Base-by-base conservation (phyloP, 2,113 vertebrate genomes). In the Burhinus oedicnemus region DNA sequence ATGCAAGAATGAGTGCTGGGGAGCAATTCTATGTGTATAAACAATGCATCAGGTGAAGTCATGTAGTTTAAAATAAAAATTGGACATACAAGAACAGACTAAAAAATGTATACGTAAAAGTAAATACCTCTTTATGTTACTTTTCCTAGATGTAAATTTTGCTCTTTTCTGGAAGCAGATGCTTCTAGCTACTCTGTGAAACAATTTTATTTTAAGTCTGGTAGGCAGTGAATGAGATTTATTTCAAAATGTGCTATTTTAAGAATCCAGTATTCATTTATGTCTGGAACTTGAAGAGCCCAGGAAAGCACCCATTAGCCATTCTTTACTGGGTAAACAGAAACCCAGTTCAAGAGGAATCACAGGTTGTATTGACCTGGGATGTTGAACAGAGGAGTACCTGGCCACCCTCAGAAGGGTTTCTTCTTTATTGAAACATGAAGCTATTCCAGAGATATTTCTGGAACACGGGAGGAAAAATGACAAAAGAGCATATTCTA, bases 371-470 rank as follows among this genome's bases (percentile, higher is more conserved):
- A 23, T 32, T 78, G 22, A 64, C 19, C 20, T 58, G 27, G 13
- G 9, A 19, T 10, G 3, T 38, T 61, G 13, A 52, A 34, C 16
- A 45, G 21, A 32, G 12, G 8, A 70, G 21, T 44, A 75, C 13
- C 11, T 47, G 26, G 4, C 9, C 8, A 34, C 8, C 4, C 7
- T n/a, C 1, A 1, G 7, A 38, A 5, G 3, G 1, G 0, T n/a
- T 62, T 86, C 15, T 75, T 58, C 36, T 32, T 34, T 72, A 13
- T 17, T 44, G 45, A 62, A 90, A 52, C 11, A 32, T 38, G 15
- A 77, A 87, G 1, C 6, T 82, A 26, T 71, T 70, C 11, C 16
- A 75, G 22, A 44, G 16, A 7, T 47, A 42, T 8, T 22, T 55
- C 38, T 62, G 6, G 20, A 66, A 49, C 61, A 64, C 7, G 38